These are phyloP conservation scores for Trematomus bernacchii DNA, from an alignment of 2,797 vertebrate genomes.

Conservation along the genomic window DNA sequence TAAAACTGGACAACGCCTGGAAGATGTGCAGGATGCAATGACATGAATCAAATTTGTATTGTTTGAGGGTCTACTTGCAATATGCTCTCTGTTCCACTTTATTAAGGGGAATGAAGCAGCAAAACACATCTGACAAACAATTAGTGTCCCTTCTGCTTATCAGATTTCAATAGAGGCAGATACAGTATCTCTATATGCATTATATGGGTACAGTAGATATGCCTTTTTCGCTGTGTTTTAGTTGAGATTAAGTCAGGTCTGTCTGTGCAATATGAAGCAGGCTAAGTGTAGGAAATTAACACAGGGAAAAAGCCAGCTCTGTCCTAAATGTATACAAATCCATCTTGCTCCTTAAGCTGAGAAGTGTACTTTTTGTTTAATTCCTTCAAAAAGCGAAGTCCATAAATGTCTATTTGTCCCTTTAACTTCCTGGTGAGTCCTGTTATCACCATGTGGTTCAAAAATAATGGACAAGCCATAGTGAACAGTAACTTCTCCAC, in stretches of 20 bases:
- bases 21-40: slow-evolving; percentile 21
- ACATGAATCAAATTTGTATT: slow-evolving; percentile 33
- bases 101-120: slow-evolving; percentile 18
- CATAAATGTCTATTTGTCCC: neutral
- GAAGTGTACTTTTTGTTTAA: too few relatives aligned
- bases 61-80: slow-evolving; percentile 26
- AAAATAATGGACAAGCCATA: neutral
- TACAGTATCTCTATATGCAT: neutral
- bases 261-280: neutral
- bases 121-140: slow-evolving; percentile 33
- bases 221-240: neutral
- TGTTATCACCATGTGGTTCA: neutral
- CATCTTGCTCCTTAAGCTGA: too few relatives aligned
- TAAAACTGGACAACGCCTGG: neutral
- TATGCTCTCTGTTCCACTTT: slow-evolving; percentile 26
- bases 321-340: too few relatives aligned
- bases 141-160: slow-evolving; percentile 15
- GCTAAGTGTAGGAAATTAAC: neutral
- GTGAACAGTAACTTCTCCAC: too few relatives aligned
- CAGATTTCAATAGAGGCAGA: slow-evolving; percentile 3
- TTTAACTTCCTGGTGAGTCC: neutral
- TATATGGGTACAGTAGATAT: neutral
- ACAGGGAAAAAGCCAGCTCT: neutral
- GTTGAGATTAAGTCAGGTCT: neutral
- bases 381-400: too few relatives aligned